Base-by-base conservation (phyloP, 2,888 invertebrate genomes). In the Ariolimax columbianus region DNA sequence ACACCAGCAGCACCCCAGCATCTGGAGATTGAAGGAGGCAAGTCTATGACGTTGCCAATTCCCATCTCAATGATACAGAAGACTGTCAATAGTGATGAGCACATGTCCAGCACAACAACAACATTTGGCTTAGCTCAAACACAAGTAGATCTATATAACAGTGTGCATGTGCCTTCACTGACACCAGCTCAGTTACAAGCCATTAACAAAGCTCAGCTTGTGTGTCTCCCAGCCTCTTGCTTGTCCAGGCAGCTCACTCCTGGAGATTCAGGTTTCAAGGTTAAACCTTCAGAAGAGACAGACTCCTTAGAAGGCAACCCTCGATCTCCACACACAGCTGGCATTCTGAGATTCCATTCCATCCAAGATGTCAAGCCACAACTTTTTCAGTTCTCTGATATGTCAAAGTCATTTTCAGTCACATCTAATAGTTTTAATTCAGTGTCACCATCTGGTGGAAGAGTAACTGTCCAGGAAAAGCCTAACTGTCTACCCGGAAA, bases 401-500 rank as follows among this genome's bases (percentile, higher is more conserved):
- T 47, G 6, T 55, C 80, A 23, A 77, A 84, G 47, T 75, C 80
- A 23, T 80, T 70, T 63, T 80, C 80, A 6, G 63, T 80, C 26
- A 40, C 80, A 11, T 78, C 83, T 11, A 55, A 68, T 17, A 80
- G 80, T 47, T 26, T 80, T 17, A 77, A 63, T 47, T 40, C 72
- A 23, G 78, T 38, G 9, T 63, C 70, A 4, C 82, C 63, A 38
- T 78, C 70, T 43, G 77, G 68, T 36, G 78, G 78, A 11, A 51
- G 82, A 77, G 68, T 77, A 17, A 77, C 70, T 63, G 78, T 82
- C n/a, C 82, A 82, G 77, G 85, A 85, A 3, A 63, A 33, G 43
- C 80, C 80, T 30, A 33, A 51, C 7, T 36, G n/a, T 38, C 75
- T n/a, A 19, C n/a, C 33, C 23, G 30, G 47, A 59, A 75, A 63